Percentiles rank a stretch among this genome's conserved stretches.
phyloP scores from a whole-genome alignment of 2,113 vertebrate genomes.

The Rhinogobius similis region DNA sequence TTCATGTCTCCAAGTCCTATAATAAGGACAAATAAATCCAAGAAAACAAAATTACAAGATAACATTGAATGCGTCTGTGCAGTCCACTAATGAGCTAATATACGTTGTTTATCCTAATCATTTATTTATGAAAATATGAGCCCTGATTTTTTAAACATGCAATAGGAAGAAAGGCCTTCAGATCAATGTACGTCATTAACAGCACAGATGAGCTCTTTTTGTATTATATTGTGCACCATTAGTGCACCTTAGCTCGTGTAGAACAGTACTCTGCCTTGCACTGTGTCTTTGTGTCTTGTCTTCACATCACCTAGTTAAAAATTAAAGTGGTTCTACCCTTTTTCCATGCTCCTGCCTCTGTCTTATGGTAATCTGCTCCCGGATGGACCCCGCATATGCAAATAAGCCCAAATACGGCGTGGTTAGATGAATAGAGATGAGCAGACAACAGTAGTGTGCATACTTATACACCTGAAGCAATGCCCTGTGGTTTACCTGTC shows the following conservation, averaged over 20 bases:
- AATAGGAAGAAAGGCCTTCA: constrained; percentile 36
- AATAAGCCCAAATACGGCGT: constrained; percentile 71
- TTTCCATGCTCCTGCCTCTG: constrained; percentile 48
- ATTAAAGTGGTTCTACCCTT: constrained; percentile 76
- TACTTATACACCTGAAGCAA: constrained; percentile 60
- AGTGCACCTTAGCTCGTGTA: neutral
- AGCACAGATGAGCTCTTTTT: constrained; percentile 11
- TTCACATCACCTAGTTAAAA: constrained; percentile 83
- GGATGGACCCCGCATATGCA: constrained; percentile 74
- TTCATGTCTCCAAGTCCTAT: no score
- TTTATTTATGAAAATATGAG: constrained; percentile 89
- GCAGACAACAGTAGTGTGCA: constrained; percentile 30
- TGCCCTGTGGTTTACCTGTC: constrained; percentile 78
- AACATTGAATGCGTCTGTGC: no score
- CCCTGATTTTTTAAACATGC: constrained; percentile 76
- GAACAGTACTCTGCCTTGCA: constrained; percentile 20
- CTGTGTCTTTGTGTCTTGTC: constrained; percentile 75
- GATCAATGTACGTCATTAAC: constrained; percentile 91
- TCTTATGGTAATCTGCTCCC: constrained; percentile 80
- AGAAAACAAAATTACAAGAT: no score
- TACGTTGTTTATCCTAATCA: constrained; percentile 77
- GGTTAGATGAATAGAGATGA: constrained; percentile 77
- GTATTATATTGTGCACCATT: neutral
- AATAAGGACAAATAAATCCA: no score
- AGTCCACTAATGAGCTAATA: constrained; percentile 77